Percentiles rank a stretch among this genome's conserved stretches.
Conservation (phyloP, 2,888 invertebrate species). For the Amiota minor region DNA sequence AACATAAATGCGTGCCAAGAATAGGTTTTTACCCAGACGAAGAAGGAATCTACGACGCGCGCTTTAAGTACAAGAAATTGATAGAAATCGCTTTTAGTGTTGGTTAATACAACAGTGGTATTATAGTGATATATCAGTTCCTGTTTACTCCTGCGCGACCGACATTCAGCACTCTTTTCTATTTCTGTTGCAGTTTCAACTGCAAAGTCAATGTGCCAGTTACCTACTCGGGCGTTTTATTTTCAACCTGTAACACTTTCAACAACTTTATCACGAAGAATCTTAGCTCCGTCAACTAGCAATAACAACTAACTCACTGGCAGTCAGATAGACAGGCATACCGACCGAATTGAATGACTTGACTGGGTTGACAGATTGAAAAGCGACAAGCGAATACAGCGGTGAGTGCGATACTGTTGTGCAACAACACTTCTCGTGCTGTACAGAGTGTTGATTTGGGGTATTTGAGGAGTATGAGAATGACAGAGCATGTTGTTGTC, state of each 20-base stretch:
- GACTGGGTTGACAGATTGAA: constrained; percentile 24
- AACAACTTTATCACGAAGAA: constrained; percentile 27
- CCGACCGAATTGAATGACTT: not conserved
- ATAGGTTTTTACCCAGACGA: not conserved
- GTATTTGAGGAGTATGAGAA: not conserved
- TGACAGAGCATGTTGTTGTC: not conserved
- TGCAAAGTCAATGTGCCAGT: constrained; percentile 63
- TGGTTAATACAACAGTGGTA: constrained; percentile 15
- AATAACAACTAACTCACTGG: not conserved
- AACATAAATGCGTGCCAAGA: not conserved
- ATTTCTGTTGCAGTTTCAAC: too few species aligned
- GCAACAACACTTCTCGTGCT: not conserved
- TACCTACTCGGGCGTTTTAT: constrained; percentile 31
- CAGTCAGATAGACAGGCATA: constrained; percentile 25
- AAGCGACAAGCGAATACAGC: not conserved
- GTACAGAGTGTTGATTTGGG: not conserved
- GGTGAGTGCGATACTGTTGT: constrained; percentile 7
- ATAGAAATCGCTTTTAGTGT: constrained; percentile 17
- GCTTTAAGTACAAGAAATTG: constrained; percentile 7
- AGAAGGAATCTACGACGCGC: not conserved
- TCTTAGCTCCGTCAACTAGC: not conserved
- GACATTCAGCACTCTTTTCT: not conserved
- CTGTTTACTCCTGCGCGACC: constrained; percentile 57
- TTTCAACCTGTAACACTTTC: constrained; percentile 28
- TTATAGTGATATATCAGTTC: constrained; percentile 28